A percentile compares a stretch with the other conserved stretches of the same genome.
Conservation (phyloP, 2,113 vertebrate species). For the Dolichotis patagonum region DNA sequence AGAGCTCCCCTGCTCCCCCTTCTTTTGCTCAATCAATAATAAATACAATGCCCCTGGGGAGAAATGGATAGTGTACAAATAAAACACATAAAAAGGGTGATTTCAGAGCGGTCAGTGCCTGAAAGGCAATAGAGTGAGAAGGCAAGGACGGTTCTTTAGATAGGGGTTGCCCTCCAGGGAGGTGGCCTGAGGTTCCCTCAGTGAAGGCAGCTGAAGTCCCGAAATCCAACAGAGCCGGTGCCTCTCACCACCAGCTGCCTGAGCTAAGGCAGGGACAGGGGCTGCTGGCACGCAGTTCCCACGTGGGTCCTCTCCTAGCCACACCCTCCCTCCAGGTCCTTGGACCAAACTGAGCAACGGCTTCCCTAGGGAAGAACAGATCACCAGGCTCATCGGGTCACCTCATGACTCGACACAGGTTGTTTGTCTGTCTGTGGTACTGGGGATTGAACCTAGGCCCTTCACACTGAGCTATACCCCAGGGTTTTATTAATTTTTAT, state of each 20-base stretch:
- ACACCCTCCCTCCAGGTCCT: background rate
- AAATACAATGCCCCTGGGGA: background rate
- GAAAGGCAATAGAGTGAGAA: rapidly evolving
- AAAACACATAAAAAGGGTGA: background rate
- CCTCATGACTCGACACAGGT: background rate
- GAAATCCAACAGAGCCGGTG: rapidly evolving
- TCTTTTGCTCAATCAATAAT: background rate
- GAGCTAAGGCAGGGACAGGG: background rate
- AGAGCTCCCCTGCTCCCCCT: rapidly evolving
- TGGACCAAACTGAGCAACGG: background rate
- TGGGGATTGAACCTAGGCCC: background rate
- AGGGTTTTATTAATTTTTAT: background rate
- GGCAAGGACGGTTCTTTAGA: rapidly evolving
- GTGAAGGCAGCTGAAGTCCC: background rate
- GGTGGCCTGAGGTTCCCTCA: background rate
- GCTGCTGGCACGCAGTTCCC: rapidly evolving
- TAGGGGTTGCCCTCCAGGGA: background rate
- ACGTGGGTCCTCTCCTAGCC: background rate
- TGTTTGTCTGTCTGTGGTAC: background rate
- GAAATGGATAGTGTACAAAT: background rate
- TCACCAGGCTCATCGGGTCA: background rate
- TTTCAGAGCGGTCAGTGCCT: background rate
- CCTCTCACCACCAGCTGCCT: rapidly evolving
- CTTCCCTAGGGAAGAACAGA: background rate
- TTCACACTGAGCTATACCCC: background rate